Percentiles rank a stretch among this genome's conserved stretches.
Evolutionary conservation across 2,888 invertebrate species (phyloP).

Genomic region (Drosophila recens): DNA sequence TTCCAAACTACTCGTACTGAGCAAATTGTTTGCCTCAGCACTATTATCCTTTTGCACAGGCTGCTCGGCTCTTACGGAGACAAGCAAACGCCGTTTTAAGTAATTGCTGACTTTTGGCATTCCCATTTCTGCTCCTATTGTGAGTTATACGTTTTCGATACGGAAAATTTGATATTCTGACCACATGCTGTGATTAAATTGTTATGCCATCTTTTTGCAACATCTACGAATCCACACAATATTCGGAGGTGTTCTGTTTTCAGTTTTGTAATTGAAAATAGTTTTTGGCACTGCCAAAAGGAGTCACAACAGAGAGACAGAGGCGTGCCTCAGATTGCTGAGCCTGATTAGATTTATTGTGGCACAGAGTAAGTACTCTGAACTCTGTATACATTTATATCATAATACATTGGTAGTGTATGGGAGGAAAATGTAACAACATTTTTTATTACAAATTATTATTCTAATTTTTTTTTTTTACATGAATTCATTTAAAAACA

Average conservation of each 20-base stretch:
- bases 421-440: neutral
- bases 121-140: slow-evolving; percentile 4
- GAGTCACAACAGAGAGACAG: slow-evolving; percentile 8
- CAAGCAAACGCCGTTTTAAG: slow-evolving; percentile 58
- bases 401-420: neutral
- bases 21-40: slow-evolving; percentile 77
- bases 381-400: neutral
- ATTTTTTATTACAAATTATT: neutral
- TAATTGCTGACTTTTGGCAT: slow-evolving; percentile 77
- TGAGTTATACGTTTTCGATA: slow-evolving; percentile 81
- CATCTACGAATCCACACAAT: slow-evolving; percentile 16
- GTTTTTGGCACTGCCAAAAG: slow-evolving; percentile 62
- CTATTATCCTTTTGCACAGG: slow-evolving; percentile 74
- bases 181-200: slow-evolving; percentile 84
- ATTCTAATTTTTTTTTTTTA: too few relatives aligned
- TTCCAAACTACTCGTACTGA: slow-evolving; percentile 52
- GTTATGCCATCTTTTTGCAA: slow-evolving; percentile 67
- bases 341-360: slow-evolving; percentile 43
- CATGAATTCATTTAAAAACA: too few relatives aligned
- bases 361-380: neutral
- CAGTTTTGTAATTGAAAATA: slow-evolving; percentile 69
- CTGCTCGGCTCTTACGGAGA: slow-evolving; percentile 32
- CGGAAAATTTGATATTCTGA: slow-evolving; percentile 83
- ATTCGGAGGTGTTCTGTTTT: slow-evolving; percentile 34
- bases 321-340: slow-evolving; percentile 65